These are phyloP conservation scores for Platyrinchus mystaceus DNA, from an alignment of 2,797 vertebrate genomes.

Conservation along the genomic window DNA sequence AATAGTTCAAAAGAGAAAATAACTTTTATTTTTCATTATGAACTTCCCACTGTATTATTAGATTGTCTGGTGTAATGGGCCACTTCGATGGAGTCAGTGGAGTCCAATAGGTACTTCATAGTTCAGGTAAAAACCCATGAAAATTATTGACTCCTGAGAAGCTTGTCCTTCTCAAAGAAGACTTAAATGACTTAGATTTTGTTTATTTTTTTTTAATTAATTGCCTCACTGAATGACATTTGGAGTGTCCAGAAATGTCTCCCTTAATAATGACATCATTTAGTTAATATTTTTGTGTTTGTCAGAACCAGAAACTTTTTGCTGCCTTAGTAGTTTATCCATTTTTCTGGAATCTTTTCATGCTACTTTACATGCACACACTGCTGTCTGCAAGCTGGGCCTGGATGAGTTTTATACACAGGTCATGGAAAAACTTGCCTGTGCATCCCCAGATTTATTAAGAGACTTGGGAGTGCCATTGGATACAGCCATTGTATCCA, in stretches of 20 bases:
- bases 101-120: neutral
- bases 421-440: neutral
- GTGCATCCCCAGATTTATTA: conserved; percentile 33
- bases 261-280: neutral
- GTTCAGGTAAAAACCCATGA: neutral
- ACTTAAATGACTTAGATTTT: neutral
- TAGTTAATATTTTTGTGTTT: neutral
- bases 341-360: neutral
- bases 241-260: neutral
- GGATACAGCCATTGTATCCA: neutral
- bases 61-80: neutral
- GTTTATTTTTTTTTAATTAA: neutral
- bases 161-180: neutral
- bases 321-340: neutral
- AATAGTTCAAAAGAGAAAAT: neutral
- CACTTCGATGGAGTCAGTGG: neutral
- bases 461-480: conserved; percentile 18
- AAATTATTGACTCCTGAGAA: neutral
- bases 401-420: neutral
- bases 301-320: neutral
- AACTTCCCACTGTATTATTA: neutral
- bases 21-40: neutral
- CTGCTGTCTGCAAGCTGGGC: neutral
- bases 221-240: accelerated
- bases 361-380: neutral